These are phyloP conservation scores for Ctenicera cuprea DNA, from an alignment of 2,888 invertebrate genomes.

Conservation along the genomic window DNA sequence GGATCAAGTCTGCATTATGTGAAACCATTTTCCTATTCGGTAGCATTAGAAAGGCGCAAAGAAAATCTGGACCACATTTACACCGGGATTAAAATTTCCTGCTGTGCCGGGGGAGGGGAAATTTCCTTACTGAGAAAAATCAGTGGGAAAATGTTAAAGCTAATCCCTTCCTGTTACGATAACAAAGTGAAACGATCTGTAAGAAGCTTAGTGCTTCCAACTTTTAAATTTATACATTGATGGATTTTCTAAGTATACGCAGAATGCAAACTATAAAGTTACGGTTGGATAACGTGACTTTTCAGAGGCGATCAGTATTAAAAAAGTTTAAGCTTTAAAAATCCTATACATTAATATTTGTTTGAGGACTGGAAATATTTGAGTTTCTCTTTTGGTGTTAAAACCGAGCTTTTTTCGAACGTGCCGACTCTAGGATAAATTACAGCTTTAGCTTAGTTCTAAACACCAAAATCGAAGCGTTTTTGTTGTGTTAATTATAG, in stretches of 20 bases:
- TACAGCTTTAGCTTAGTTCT: no score
- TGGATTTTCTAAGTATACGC: slow-evolving; percentile 47
- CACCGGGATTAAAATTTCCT: neutral
- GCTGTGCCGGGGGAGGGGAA: no score
- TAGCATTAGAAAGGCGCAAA: slow-evolving; percentile 12
- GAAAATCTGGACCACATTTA: neutral
- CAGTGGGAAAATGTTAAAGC: slow-evolving; percentile 26
- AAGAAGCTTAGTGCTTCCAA: slow-evolving; percentile 41
- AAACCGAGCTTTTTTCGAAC: neutral
- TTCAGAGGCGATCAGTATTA: slow-evolving; percentile 26
- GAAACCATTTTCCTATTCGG: slow-evolving; percentile 25
- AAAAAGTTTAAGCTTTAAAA: slow-evolving; percentile 27
- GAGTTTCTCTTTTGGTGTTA: neutral
- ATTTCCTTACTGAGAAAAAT: neutral
- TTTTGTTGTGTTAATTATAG: neutral
- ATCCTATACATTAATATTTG: slow-evolving; percentile 34
- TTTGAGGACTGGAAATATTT: slow-evolving; percentile 7
- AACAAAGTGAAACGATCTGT: slow-evolving; percentile 43
- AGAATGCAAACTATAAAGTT: slow-evolving; percentile 41
- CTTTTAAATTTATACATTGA: slow-evolving; percentile 45
- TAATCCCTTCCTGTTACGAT: slow-evolving; percentile 40
- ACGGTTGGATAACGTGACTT: slow-evolving; percentile 38
- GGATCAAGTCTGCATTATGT: slow-evolving; percentile 35
- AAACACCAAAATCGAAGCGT: no score
- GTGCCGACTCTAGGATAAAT: no score